These are phyloP conservation scores for Digitonthophagus gazella DNA, from an alignment of 2,888 invertebrate genomes.

Conservation along the genomic window DNA sequence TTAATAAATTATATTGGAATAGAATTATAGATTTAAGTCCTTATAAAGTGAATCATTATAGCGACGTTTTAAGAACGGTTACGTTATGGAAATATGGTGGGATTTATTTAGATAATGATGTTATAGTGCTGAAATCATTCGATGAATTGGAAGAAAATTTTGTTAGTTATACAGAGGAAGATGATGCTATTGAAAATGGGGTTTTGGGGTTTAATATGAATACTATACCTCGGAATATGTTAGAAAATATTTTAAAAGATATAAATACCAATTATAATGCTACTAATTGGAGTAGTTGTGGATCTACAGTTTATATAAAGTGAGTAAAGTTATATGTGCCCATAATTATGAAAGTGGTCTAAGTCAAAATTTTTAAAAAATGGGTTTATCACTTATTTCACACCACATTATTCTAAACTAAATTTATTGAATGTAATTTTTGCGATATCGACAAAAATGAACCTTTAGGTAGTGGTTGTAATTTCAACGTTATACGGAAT, in stretches of 20 bases:
- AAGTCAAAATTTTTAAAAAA: too few species aligned
- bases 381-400: too few species aligned
- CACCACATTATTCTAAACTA: too few species aligned
- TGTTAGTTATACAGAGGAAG: not conserved
- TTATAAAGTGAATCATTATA: conserved; percentile 49
- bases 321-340: too few species aligned
- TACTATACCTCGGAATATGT: too few species aligned
- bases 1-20: conserved; percentile 55
- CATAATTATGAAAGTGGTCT: too few species aligned
- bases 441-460: too few species aligned
- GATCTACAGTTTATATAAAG: not conserved
- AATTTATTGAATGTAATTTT: too few species aligned
- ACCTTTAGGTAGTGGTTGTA: too few species aligned
- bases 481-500: too few species aligned
- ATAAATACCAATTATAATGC: not conserved
- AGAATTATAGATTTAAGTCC: conserved; percentile 47
- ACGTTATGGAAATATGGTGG: conserved; percentile 76
- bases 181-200: not conserved
- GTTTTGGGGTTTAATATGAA: not conserved
- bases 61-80: conserved; percentile 64
- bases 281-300: not conserved
- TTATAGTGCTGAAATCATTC: conserved; percentile 63
- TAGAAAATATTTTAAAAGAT: not conserved
- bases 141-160: conserved; percentile 36
- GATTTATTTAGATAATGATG: conserved; percentile 73